A percentile compares a stretch with the other conserved stretches of the same genome.
phyloP scores from a whole-genome alignment of 1,140 invertebrate species.

The Megalopta genalis region DNA sequence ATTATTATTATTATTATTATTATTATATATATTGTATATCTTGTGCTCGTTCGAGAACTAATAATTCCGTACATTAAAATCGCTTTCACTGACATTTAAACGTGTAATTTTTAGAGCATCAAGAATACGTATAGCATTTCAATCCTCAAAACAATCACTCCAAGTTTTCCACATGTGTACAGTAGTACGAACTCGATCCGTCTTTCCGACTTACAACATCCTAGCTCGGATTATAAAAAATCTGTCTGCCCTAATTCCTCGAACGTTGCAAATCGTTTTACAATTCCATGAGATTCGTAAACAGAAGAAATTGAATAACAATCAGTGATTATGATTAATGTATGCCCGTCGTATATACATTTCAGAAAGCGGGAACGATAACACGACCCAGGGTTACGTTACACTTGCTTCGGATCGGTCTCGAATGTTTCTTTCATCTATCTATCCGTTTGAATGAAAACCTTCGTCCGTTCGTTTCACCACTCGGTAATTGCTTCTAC shows the following conservation, averaged over 20 bases:
- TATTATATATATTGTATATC: too few relatives aligned
- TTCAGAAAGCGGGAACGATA: constrained; percentile 13
- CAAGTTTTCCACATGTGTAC: background rate
- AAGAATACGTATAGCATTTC: too few relatives aligned
- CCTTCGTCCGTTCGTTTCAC: background rate
- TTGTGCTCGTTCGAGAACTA: too few relatives aligned
- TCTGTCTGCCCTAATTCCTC: background rate
- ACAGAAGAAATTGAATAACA: constrained; percentile 4
- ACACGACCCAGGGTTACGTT: constrained; percentile 24
- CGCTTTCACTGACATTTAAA: too few relatives aligned
- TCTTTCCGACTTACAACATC: background rate
- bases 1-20: too few relatives aligned
- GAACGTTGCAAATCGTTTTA: background rate
- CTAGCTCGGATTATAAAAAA: background rate
- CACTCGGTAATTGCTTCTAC: constrained; percentile 1
- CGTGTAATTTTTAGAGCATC: too few relatives aligned
- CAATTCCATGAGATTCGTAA: constrained; percentile 9
- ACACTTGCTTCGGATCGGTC: background rate
- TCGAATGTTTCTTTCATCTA: background rate
- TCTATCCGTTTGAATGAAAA: background rate
- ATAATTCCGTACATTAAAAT: too few relatives aligned
- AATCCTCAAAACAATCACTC: background rate
- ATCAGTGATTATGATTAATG: constrained; percentile 7
- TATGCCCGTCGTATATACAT: background rate
- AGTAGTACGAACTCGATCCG: background rate